phyloP scores from a whole-genome alignment of 2,113 vertebrate genomes.

The Chloebia gouldiae region DNA sequence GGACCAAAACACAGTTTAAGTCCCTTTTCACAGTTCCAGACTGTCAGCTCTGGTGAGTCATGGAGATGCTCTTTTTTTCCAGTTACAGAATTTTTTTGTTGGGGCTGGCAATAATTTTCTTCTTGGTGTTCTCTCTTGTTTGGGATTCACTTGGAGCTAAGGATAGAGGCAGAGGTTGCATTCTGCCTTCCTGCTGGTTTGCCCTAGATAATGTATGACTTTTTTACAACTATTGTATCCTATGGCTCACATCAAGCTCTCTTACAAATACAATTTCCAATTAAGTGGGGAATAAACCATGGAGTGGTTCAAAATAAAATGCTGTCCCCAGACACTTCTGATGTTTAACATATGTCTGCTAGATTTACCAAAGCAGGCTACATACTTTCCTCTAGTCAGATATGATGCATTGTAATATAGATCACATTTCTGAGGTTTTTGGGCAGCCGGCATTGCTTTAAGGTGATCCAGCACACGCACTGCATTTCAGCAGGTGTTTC shows the following conservation, averaged over 20 bases:
- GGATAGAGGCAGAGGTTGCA: neutral
- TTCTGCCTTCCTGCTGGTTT: neutral
- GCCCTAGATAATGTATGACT: neutral
- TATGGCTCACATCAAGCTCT: neutral
- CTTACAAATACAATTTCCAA: neutral
- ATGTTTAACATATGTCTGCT: slow-evolving; percentile 8
- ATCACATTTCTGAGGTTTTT: neutral
- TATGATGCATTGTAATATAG: neutral
- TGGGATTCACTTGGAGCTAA: neutral
- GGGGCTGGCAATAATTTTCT: neutral
- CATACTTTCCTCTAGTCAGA: neutral
- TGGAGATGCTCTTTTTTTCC: neutral
- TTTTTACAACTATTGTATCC: neutral
- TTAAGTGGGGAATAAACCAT: neutral
- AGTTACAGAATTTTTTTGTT: neutral
- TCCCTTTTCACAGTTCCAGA: neutral
- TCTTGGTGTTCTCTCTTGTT: neutral
- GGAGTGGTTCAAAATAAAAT: neutral
- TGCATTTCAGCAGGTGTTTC: neutral
- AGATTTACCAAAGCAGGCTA: neutral
- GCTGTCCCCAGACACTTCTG: neutral
- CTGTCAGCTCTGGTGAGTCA: neutral
- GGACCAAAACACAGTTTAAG: neutral
- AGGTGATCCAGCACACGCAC: accelerated
- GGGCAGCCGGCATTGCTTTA: neutral